Evolutionary conservation across 2,113 vertebrate species (phyloP), one percentile per base, ranked within the genome.

Genomic region (Leptodactylus fuscus): DNA sequence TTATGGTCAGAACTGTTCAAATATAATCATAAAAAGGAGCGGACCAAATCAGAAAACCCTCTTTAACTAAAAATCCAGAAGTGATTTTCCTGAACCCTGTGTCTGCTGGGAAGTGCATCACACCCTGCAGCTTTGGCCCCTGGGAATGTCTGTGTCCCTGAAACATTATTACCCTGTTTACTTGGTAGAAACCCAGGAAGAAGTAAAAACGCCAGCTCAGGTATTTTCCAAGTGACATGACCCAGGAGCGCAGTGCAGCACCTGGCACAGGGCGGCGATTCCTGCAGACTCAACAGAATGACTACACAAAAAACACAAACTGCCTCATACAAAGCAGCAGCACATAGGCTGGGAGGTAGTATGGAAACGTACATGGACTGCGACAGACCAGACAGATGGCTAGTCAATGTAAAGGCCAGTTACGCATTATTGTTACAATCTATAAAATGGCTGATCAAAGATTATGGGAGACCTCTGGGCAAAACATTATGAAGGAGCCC

Each of bases 171-270:
- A 67, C 62, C 20, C 32, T 67, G 62, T 67, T 67, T 67, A 34
- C 32, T 67, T 67, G 11, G 27, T 32, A 34, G 62, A 67, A 20
- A 32, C 29, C 29, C 27, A 34, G 29, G 62, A 67, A 36, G 32
- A 34, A 67, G 62, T 34, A 67, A 67, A 65, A 67, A 67, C 15
- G 62, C 62, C 62, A 67, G 32, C 62, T 67, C 62, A 36, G 62
- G 62, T 67, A 67, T 67, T 67, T 65, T 34, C 62, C 29, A 34
- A 67, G 62, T 36, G 62, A 36, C 32, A 16, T 20, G 62, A 67
- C 29, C 29, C 5, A 18, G 62, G 62, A 18, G 62, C 29, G 16
- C 13, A 32, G 60, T 16, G 8, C 60, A 67, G 62, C 62, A 36
- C 62, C 62, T 67, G 62, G 62, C 32, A 20, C 62, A 67, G 3